These are phyloP conservation scores for Lasiommata megera DNA, from an alignment of 2,888 invertebrate species.

Conservation along the genomic window DNA sequence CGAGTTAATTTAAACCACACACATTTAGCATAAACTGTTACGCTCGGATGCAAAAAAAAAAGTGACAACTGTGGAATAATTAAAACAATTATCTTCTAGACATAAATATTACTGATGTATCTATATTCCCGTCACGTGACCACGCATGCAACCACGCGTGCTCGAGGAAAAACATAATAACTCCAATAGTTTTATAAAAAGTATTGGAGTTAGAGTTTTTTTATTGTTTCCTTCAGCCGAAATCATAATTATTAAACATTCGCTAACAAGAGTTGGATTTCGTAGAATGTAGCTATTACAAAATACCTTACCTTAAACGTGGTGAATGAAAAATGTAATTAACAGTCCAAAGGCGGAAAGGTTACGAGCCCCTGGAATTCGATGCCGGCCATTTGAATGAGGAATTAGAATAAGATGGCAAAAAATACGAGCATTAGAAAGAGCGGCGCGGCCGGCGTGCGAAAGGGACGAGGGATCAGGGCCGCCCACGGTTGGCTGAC, in stretches of 20 bases:
- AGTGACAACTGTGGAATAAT: slow-evolving; percentile 19
- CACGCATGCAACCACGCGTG: slow-evolving; percentile 22
- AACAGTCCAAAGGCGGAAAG: slow-evolving; percentile 48
- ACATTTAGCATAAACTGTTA: slow-evolving; percentile 19
- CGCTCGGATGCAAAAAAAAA: slow-evolving; percentile 17
- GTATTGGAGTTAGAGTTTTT: no score
- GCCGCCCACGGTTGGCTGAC: slow-evolving; percentile 69
- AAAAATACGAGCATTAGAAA: slow-evolving; percentile 80
- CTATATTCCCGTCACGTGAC: slow-evolving; percentile 22
- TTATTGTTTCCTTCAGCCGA: slow-evolving; percentile 17
- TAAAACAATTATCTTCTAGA: slow-evolving; percentile 24
- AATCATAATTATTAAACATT: slow-evolving; percentile 20
- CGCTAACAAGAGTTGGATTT: slow-evolving; percentile 5
- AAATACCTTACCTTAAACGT: slow-evolving; percentile 33
- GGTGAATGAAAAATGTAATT: slow-evolving; percentile 40
- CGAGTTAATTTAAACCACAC: slow-evolving; percentile 17
- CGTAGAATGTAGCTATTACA: slow-evolving; percentile 24
- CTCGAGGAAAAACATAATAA: slow-evolving; percentile 17
- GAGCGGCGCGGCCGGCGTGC: slow-evolving; percentile 52
- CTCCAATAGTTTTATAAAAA: slow-evolving; percentile 33
- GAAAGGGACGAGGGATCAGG: slow-evolving; percentile 55
- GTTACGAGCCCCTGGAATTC: slow-evolving; percentile 70
- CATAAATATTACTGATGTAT: slow-evolving; percentile 25
- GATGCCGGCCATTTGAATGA: slow-evolving; percentile 72
- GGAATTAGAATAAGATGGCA: slow-evolving; percentile 78